Conservation (phyloP, 2,797 vertebrate genomes). For the Menidia menidia region DNA sequence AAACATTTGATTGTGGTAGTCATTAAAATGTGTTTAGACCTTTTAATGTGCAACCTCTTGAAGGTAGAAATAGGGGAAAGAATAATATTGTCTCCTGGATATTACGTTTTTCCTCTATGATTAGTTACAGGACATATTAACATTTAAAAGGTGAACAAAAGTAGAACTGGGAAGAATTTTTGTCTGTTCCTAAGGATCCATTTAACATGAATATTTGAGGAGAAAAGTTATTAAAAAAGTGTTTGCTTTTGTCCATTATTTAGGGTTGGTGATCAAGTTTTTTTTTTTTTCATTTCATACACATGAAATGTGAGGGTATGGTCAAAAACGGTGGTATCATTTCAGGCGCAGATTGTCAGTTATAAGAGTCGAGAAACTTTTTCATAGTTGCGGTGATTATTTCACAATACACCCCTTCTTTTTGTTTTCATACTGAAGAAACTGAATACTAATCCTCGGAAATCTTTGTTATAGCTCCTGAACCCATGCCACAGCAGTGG, state of each 20-base stretch:
- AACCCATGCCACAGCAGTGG: neutral
- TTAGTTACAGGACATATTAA: slow-evolving; percentile 72
- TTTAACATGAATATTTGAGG: slow-evolving; percentile 59
- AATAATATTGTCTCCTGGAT: slow-evolving; percentile 83
- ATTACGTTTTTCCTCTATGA: slow-evolving; percentile 67
- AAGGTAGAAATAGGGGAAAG: slow-evolving; percentile 46
- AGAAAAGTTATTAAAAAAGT: slow-evolving; percentile 45
- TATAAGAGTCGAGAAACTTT: neutral
- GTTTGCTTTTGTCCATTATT: slow-evolving; percentile 42
- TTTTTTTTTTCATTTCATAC: slow-evolving; percentile 1
- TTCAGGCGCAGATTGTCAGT: no score
- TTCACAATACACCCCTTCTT: neutral
- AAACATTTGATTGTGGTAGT: slow-evolving; percentile 84
- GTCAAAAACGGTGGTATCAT: neutral
- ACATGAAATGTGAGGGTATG: neutral
- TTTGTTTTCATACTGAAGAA: neutral
- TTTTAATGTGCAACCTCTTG: slow-evolving; percentile 80
- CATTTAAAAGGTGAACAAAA: slow-evolving; percentile 68
- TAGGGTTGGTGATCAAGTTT: slow-evolving; percentile 20
- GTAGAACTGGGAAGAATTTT: slow-evolving; percentile 31
- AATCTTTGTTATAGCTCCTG: neutral
- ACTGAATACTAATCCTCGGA: neutral
- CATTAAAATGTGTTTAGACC: slow-evolving; percentile 83
- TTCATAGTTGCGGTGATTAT: neutral
- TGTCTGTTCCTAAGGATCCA: slow-evolving; percentile 73